phyloP scores from a whole-genome alignment of 2,888 invertebrate genomes.

The Cyaniris semiargus region DNA sequence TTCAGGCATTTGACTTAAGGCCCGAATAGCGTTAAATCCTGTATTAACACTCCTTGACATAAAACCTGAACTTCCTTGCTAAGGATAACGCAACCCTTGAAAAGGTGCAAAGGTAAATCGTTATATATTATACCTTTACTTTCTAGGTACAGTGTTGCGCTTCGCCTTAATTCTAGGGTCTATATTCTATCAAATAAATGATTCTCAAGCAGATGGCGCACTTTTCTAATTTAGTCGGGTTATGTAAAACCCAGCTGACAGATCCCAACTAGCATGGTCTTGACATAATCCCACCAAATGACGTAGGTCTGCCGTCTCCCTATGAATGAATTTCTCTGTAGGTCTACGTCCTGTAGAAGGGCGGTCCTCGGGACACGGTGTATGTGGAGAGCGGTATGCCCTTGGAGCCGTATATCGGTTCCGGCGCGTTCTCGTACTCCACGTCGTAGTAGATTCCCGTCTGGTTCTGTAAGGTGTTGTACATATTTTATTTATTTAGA shows the following conservation, averaged over 20 bases:
- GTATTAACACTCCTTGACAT: too few relatives aligned
- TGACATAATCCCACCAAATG: not conserved
- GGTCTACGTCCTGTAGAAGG: slow-evolving; percentile 70
- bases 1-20: too few relatives aligned
- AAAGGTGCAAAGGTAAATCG: too few relatives aligned
- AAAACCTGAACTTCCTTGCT: too few relatives aligned
- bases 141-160: not conserved
- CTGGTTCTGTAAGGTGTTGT: slow-evolving; percentile 84
- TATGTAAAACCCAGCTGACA: too few relatives aligned
- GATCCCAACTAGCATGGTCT: too few relatives aligned
- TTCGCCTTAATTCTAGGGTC: not conserved
- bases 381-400: slow-evolving; percentile 92
- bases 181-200: not conserved
- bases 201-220: too few relatives aligned
- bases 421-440: slow-evolving; percentile 87
- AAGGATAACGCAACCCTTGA: too few relatives aligned
- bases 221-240: too few relatives aligned
- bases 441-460: slow-evolving; percentile 95
- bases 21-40: too few relatives aligned
- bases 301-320: not conserved
- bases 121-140: not conserved
- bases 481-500: not conserved
- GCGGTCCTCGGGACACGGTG: slow-evolving; percentile 86
- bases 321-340: slow-evolving; percentile 9
- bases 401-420: slow-evolving; percentile 81